Base-by-base conservation (phyloP, 2,888 invertebrate species). In the Netelia melanura region DNA sequence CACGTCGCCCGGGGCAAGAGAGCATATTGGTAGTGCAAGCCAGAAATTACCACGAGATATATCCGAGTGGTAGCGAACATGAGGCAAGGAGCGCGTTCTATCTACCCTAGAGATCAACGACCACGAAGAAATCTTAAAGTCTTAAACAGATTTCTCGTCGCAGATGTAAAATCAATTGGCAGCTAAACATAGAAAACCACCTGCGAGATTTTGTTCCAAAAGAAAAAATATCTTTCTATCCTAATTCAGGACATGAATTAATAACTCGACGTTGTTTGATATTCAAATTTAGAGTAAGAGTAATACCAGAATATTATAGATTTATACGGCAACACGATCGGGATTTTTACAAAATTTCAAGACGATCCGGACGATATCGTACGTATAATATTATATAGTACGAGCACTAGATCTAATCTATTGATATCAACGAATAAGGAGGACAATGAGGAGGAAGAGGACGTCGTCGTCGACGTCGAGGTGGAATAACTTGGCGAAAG, bases 21-120 rank as follows among this genome's bases (percentile, higher is more conserved):
- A 70, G 30, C 64, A 68, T 54, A 68, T 83, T 64, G 70, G 67
- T 48, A 48, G 68, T 64, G 68, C 79, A 68, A 74, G 77, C 83
- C 70, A 83, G 78, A 79, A 83, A 83, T 83, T 83, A 83, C 74
- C 74, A 74, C 81, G 81, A 61, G 74, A 74, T 65, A 65, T 67
- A 30, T 38, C 43, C 48, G 64, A 65, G 43, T 52, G 56, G 6
- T 43, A 43, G 38, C 9, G 43, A 38, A 38, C 58, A 21, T 11
- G 56, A 72, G 38, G 6, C 65, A 43, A 54, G 38, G 56, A 44
- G 43, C 43, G 43, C 17, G 56, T n/a, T 11, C n/a, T 58, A 72
- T 44, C 30, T 25, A n/a, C 14, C 1, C 38, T 38, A 38, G 38
- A 38, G 38, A 38, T 38, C 38, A 38, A 38, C 38, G 38, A 38